These are phyloP conservation scores for Venusia cambrica DNA, from an alignment of 2,888 invertebrate genomes.

Conservation along the genomic window DNA sequence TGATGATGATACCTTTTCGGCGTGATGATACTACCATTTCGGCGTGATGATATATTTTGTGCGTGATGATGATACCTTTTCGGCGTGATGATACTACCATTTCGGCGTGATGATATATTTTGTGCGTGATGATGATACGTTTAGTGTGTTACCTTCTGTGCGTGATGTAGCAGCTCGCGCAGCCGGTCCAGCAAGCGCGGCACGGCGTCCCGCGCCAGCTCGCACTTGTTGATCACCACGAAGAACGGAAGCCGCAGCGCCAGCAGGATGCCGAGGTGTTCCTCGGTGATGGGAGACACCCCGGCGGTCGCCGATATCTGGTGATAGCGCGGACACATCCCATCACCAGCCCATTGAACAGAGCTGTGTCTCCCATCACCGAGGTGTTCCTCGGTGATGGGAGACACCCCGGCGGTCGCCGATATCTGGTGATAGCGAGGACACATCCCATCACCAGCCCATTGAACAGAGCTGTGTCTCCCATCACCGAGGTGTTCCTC, in stretches of 20 bases:
- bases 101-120: no score
- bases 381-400: conserved; percentile 95
- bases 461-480: no score
- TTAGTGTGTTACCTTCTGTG: conserved; percentile 42
- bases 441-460: no score
- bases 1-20: no score
- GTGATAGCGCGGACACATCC: no score
- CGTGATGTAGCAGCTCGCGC: conserved; percentile 34
- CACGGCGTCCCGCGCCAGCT: conserved; percentile 88
- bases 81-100: no score
- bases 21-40: no score
- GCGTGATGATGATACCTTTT: no score
- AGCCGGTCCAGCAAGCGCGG: conserved; percentile 11
- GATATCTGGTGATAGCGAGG: conserved; percentile 88
- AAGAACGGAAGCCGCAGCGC: conserved; percentile 94
- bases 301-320: conserved; percentile 91
- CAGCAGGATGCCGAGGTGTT: conserved; percentile 92
- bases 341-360: no score
- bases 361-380: no score
- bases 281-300: conserved; percentile 90
- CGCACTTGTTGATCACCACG: conserved; percentile 96
- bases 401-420: conserved; percentile 88
- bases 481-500: conserved; percentile 96
- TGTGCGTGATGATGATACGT: no score
- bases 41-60: no score